Evolutionary conservation across 2,888 invertebrate genomes (phyloP).

Genomic region (Girardia tigrina): DNA sequence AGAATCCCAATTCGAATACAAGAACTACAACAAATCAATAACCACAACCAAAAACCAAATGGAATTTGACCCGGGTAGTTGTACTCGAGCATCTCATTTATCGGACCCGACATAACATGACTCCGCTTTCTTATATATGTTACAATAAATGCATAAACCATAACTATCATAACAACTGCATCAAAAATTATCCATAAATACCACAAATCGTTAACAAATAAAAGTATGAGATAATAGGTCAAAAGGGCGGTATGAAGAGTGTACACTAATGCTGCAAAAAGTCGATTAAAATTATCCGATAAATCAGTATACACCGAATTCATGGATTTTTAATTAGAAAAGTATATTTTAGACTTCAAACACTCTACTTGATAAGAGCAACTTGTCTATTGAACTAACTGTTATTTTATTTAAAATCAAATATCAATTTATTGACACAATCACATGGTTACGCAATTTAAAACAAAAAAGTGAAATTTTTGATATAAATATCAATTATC

Average conservation of each 20-base stretch:
- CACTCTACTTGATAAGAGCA: too few relatives aligned
- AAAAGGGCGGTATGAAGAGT: not conserved
- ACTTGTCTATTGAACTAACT: too few relatives aligned
- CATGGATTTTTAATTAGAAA: too few relatives aligned
- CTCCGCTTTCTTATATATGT: not conserved
- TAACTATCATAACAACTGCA: not conserved
- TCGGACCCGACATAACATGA: not conserved
- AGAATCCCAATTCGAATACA: not conserved
- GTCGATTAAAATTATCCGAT: not conserved
- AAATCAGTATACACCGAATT: too few relatives aligned
- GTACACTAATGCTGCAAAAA: not conserved
- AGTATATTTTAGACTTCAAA: too few relatives aligned
- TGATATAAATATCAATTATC: too few relatives aligned
- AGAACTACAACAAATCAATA: not conserved
- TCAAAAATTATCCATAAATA: constrained; percentile 4
- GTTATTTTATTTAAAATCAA: too few relatives aligned
- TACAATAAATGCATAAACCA: constrained; percentile 8
- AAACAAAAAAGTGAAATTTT: too few relatives aligned
- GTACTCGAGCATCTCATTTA: not conserved
- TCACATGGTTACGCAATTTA: too few relatives aligned
- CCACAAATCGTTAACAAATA: not conserved
- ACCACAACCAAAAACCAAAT: not conserved
- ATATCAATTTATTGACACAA: too few relatives aligned
- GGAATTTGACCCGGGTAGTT: not conserved
- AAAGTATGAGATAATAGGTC: not conserved